Base-by-base conservation (phyloP, 2,888 invertebrate species). In the Xestia ashworthii region DNA sequence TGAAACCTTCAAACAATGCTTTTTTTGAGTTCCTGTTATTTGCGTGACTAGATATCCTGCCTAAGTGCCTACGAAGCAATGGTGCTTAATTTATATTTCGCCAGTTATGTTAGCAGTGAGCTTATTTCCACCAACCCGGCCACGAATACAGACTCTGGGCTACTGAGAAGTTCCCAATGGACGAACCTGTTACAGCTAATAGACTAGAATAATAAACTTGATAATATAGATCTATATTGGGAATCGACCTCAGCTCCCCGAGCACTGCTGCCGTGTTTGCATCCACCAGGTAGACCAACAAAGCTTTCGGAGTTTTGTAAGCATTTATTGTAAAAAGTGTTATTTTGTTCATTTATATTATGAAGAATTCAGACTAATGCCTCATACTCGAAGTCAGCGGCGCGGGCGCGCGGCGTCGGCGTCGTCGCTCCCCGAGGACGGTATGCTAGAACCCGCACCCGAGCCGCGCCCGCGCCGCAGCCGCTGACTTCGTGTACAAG, bases 1-100 rank as follows among this genome's bases (percentile, higher is more conserved):
- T 97, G 87, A 98, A 98, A 65, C 98, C 98, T 97, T 87, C 3
- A 83, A 85, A 16, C 12, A 75, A 58, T 41, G 1, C 5, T 14
- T 25, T 25, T 46, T 38, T 74, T 6, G 11, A n/a, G 11, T 58
- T 46, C 74, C 46, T 22, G 16, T 44, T 38, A 74, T 6, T 38
- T 58, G 6, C 1, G 44, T 55, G 16, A 5, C 14, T n/a, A 1
- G 4, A 38, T n/a, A 14, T 46, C 32, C 32, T 58, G 14, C 25
- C 14, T 25, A 58, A 5, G 2, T 58, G 25, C 3, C 14, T 25
- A 53, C 8, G 0, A 60, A 60, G 19, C 32, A 38, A 11, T 62
- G 6, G 25, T 3, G 62, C 22, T 62, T 38, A 58, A 8, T 32
- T 32, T 32, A 58, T 0, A 60, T 44, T 71, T 48, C 38, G 19